phyloP scores from a whole-genome alignment of 1,140 invertebrate species.

The Daktulosphaira vitifoliae region DNA sequence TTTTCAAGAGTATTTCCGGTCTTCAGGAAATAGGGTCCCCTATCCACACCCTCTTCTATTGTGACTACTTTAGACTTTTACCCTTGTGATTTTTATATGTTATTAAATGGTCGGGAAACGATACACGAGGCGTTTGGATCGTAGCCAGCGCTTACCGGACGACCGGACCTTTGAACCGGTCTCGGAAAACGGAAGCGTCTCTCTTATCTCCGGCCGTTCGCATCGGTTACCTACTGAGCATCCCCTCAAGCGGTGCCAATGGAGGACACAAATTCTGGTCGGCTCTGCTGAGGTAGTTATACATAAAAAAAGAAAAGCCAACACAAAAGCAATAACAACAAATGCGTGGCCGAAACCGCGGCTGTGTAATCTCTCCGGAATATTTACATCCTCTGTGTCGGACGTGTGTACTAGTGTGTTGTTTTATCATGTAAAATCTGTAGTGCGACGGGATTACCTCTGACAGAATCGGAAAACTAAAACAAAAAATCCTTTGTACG shows the following conservation, averaged over 20 bases:
- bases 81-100: slow-evolving; percentile 15
- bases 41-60: no score
- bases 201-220: slow-evolving; percentile 3
- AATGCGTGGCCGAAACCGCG: no score
- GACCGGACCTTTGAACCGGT: slow-evolving; percentile 26
- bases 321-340: neutral
- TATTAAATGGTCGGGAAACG: slow-evolving; percentile 15
- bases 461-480: no score
- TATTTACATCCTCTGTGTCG: no score
- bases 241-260: neutral
- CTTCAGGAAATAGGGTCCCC: neutral
- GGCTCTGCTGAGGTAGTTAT: neutral
- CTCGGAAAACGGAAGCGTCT: slow-evolving; percentile 10
- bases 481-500: no score
- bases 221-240: neutral
- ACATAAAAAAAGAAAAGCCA: neutral
- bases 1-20: slow-evolving; percentile 22
- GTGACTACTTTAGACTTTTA: no score
- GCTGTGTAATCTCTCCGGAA: no score
- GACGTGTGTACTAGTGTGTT: no score
- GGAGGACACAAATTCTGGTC: no score
- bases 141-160: neutral
- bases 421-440: no score
- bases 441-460: no score
- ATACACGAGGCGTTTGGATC: neutral